These are phyloP conservation scores for Lasioglossum zephyrum DNA, from an alignment of 2,888 invertebrate species.

Conservation along the genomic window DNA sequence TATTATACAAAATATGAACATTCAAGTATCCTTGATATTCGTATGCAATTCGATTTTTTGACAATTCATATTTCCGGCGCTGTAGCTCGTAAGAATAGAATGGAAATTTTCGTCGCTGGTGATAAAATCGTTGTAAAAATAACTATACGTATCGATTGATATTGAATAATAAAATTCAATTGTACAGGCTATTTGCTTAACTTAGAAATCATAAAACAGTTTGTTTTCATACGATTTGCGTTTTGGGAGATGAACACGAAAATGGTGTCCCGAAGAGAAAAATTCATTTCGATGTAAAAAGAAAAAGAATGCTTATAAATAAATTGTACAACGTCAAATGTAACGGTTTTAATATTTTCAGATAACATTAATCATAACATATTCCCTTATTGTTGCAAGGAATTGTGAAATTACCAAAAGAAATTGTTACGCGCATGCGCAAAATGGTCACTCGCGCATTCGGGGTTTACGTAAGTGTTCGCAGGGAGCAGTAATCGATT, in stretches of 20 bases:
- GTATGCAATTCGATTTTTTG: conserved; percentile 28
- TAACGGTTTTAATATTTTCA: conserved; percentile 12
- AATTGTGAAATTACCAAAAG: conserved; percentile 34
- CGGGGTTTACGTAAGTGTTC: conserved; percentile 73
- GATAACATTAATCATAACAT: neutral
- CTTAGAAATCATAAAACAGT: neutral
- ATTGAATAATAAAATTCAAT: neutral
- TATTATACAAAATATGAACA: conserved; percentile 3
- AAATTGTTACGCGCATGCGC: conserved; percentile 57
- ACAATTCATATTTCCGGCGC: conserved; percentile 56
- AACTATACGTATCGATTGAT: neutral
- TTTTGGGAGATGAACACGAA: neutral
- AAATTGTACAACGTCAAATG: neutral
- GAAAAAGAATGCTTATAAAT: neutral
- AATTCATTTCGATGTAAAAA: neutral
- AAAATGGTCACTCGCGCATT: conserved; percentile 37
- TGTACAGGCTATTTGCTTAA: neutral
- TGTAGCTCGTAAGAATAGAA: conserved; percentile 23
- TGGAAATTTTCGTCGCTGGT: neutral
- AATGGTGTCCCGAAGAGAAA: neutral
- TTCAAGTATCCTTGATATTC: neutral
- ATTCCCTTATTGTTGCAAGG: neutral
- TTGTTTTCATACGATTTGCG: neutral
- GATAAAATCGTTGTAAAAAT: conserved; percentile 12
- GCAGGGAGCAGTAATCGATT: conserved; percentile 75